phyloP scores from a whole-genome alignment of 1,140 invertebrate species.

The Pseudomyrmex sp. region DNA sequence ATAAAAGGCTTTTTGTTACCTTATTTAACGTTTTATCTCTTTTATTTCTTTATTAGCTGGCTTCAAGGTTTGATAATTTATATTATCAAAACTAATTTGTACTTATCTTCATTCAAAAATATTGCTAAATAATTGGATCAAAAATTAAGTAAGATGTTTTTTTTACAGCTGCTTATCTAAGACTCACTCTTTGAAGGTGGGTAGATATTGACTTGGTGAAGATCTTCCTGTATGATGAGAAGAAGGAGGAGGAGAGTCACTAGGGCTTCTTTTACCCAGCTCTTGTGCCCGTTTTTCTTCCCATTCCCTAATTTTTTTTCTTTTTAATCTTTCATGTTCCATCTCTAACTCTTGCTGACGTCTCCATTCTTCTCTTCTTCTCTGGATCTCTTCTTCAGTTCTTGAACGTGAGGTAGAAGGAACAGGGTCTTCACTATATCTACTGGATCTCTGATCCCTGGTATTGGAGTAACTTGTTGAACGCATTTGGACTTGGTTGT shows the following conservation, averaged over 20 bases:
- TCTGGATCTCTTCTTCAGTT: slow-evolving; percentile 59
- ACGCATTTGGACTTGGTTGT: slow-evolving; percentile 45
- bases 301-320: slow-evolving; percentile 63
- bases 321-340: slow-evolving; percentile 67
- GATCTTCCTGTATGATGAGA: slow-evolving; percentile 30
- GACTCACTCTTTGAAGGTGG: slow-evolving; percentile 71
- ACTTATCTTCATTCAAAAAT: background rate
- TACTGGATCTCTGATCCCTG: slow-evolving; percentile 37
- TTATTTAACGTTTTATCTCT: too few relatives aligned
- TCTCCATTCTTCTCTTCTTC: slow-evolving; percentile 62
- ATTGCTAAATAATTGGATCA: background rate
- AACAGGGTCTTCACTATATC: slow-evolving; percentile 32
- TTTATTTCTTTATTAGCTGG: too few relatives aligned
- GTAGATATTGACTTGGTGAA: slow-evolving; percentile 39
- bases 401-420: slow-evolving; percentile 22
- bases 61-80: too few relatives aligned
- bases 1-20: too few relatives aligned
- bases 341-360: slow-evolving; percentile 58
- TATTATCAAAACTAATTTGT: background rate
- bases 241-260: slow-evolving; percentile 43
- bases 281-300: slow-evolving; percentile 53
- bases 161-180: background rate
- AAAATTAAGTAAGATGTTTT: background rate
- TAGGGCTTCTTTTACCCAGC: slow-evolving; percentile 43
- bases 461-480: background rate